These are phyloP conservation scores for Orientallactaga bullata DNA, from an alignment of 2,113 vertebrate species.

Conservation along the genomic window DNA sequence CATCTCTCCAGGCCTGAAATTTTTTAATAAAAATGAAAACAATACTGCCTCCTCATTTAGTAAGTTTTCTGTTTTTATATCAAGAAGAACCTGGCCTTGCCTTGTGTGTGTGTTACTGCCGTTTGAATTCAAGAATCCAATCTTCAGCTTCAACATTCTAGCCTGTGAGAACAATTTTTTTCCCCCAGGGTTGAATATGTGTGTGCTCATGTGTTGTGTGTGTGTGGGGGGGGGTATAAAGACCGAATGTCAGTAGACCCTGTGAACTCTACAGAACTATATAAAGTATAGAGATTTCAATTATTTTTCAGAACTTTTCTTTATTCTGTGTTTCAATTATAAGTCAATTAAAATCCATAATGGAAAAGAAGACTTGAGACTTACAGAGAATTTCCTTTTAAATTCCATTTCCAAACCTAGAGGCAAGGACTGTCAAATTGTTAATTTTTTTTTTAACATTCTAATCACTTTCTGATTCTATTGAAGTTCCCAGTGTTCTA, in stretches of 20 bases:
- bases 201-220: background rate
- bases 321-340: conserved; percentile 78
- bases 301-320: conserved; percentile 62
- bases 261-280: conserved; percentile 33
- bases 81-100: background rate
- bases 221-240: background rate
- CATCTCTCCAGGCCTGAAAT: too few relatives aligned
- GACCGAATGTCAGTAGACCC: background rate
- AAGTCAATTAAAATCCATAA: conserved; percentile 82
- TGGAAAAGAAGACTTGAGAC: conserved; percentile 76
- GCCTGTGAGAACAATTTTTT: background rate
- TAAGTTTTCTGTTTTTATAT: background rate
- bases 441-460: conserved; percentile 70
- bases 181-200: background rate
- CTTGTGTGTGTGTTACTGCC: background rate
- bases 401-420: conserved; percentile 76
- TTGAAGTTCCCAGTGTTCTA: conserved; percentile 78
- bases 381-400: conserved; percentile 72
- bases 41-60: too few relatives aligned
- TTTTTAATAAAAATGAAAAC: too few relatives aligned
- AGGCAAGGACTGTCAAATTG: conserved; percentile 67
- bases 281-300: conserved; percentile 60
- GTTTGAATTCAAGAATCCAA: background rate
- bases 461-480: conserved; percentile 70
- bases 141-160: background rate